Conservation (phyloP, 2,888 invertebrate species). For the Helobdella robusta region DNA sequence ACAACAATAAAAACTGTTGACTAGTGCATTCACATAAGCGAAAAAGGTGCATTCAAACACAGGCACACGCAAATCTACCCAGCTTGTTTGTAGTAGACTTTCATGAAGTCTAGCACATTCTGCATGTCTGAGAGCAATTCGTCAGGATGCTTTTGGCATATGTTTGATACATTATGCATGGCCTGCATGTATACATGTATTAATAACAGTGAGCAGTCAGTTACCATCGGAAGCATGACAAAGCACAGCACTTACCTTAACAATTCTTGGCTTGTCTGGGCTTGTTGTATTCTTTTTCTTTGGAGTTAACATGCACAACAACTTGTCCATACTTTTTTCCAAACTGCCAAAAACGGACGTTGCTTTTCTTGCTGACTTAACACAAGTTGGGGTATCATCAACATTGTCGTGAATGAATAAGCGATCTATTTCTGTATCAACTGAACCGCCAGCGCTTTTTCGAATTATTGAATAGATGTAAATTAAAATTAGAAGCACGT, state of each 20-base stretch:
- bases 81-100: conserved; percentile 59
- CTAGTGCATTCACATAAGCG: too few relatives aligned
- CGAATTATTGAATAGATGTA: too few relatives aligned
- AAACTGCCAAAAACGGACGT: conserved; percentile 59
- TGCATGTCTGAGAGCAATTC: conserved; percentile 58
- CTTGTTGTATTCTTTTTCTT: conserved; percentile 47
- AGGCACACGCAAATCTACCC: too few relatives aligned
- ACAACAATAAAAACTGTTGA: too few relatives aligned
- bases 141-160: conserved; percentile 59
- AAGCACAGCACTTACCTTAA: conserved; percentile 42
- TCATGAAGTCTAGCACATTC: conserved; percentile 58
- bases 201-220: not conserved
- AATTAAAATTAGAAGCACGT: too few relatives aligned
- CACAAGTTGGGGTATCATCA: conserved; percentile 38
- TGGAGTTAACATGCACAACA: conserved; percentile 64
- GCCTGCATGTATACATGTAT: conserved; percentile 44
- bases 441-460: conserved; percentile 43
- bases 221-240: not conserved
- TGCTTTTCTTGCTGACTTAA: conserved; percentile 53
- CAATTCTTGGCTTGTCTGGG: conserved; percentile 46
- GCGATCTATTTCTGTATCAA: conserved; percentile 45
- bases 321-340: conserved; percentile 61
- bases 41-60: too few relatives aligned
- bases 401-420: conserved; percentile 38
- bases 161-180: conserved; percentile 64